Evolutionary conservation across 23 tunicate genomes (phyloP).

Genomic region (Phallusia fumigata): DNA sequence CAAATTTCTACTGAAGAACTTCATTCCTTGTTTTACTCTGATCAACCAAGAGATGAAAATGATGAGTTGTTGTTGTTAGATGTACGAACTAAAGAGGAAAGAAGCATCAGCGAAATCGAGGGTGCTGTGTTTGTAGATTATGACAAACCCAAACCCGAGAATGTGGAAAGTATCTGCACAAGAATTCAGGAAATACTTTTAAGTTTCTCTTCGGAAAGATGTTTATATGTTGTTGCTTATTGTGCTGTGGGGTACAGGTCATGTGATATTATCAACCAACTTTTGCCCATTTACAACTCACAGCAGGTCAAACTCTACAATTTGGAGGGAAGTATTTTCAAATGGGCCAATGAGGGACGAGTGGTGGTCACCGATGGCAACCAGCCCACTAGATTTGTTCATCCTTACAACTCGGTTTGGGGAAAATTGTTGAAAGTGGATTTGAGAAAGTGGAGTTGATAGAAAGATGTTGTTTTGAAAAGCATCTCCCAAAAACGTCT

Average conservation of each 20-base stretch:
- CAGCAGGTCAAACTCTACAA: slow-evolving; percentile 23
- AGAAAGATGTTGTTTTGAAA: background rate
- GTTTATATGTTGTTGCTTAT: slow-evolving; percentile 59
- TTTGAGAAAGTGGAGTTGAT: slow-evolving; percentile 13
- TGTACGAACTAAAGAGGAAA: slow-evolving; percentile 53
- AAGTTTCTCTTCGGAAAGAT: background rate
- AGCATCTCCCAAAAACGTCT: background rate
- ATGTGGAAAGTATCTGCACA: slow-evolving; percentile 24
- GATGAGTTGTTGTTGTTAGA: slow-evolving; percentile 40
- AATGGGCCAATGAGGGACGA: slow-evolving; percentile 85
- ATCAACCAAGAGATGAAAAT: background rate
- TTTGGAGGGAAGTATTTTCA: slow-evolving; percentile 80
- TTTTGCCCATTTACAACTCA: background rate
- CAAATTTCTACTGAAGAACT: slow-evolving; percentile 66
- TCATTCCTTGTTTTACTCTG: slow-evolving; percentile 13
- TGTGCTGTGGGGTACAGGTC: slow-evolving; percentile 85
- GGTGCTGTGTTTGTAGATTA: slow-evolving; percentile 47
- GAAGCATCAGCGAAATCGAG: slow-evolving; percentile 43
- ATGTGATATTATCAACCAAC: slow-evolving; percentile 24
- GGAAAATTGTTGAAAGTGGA: slow-evolving; percentile 44
- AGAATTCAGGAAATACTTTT: slow-evolving; percentile 10
- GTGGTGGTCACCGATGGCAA: slow-evolving; percentile 39
- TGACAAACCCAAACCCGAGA: background rate
- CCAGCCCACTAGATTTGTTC: slow-evolving; percentile 45
- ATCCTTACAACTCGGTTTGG: slow-evolving; percentile 64